Conservation (phyloP, 2,797 vertebrate species). For the Lepidocolaptes lacrymiger region DNA sequence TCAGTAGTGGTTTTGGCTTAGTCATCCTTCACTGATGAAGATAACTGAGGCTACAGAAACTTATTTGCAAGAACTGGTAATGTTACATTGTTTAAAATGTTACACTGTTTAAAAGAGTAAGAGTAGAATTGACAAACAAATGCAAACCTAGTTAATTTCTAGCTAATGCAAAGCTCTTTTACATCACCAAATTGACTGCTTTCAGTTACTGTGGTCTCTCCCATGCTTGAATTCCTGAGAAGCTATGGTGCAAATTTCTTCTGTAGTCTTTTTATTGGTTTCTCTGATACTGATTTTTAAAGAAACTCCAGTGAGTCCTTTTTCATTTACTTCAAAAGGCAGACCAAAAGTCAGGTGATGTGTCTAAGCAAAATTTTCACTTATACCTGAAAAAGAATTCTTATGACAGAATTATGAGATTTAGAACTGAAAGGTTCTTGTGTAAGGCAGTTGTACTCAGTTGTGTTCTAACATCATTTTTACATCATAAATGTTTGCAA, state of each 20-base stretch:
- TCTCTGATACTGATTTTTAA: background rate
- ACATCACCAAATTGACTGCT: background rate
- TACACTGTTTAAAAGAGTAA: background rate
- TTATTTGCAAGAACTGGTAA: background rate
- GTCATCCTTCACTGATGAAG: background rate
- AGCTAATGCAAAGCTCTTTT: background rate
- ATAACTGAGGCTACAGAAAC: background rate
- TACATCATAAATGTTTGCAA: background rate
- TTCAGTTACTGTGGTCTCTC: background rate
- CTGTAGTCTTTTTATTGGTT: background rate
- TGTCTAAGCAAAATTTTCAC: background rate
- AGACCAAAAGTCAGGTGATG: background rate
- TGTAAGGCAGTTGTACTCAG: background rate
- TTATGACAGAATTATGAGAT: background rate
- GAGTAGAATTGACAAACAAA: background rate
- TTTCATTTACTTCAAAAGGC: background rate
- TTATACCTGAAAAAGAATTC: background rate
- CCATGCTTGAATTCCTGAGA: background rate
- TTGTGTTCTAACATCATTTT: background rate
- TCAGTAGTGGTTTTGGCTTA: background rate
- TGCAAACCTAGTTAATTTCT: background rate
- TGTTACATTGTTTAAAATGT: background rate
- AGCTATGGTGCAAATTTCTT: background rate
- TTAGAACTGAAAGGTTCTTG: background rate
- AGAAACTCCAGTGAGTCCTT: background rate